Conservation (phyloP, 2,888 invertebrate genomes). For the Plusia festucae region DNA sequence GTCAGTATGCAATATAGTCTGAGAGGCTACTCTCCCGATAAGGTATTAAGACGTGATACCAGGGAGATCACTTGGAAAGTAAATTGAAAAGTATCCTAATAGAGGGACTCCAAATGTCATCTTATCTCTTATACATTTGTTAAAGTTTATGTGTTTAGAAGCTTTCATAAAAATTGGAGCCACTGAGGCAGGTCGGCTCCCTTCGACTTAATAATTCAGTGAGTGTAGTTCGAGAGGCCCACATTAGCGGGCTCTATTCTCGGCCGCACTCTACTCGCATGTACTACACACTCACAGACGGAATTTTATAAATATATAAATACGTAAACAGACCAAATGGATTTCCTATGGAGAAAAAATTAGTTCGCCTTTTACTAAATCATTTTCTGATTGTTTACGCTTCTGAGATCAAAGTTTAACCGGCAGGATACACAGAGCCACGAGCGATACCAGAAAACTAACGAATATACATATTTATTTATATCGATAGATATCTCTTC, state of each 20-base stretch:
- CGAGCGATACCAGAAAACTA: too few species aligned
- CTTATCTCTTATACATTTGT: slow-evolving; percentile 2
- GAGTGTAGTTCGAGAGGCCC: slow-evolving; percentile 19
- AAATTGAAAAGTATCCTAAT: not conserved
- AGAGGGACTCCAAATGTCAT: not conserved
- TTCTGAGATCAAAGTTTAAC: slow-evolving; percentile 12
- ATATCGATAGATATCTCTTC: too few species aligned
- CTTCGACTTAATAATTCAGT: slow-evolving; percentile 50
- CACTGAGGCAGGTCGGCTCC: slow-evolving; percentile 15
- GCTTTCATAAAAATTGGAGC: slow-evolving; percentile 30
- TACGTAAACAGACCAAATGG: slow-evolving; percentile 39
- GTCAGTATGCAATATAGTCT: not conserved
- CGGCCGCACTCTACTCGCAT: slow-evolving; percentile 8
- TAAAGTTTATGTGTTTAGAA: not conserved
- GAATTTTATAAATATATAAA: slow-evolving; percentile 44
- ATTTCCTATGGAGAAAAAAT: slow-evolving; percentile 21
- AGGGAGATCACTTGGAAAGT: not conserved
- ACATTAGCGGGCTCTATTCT: slow-evolving; percentile 50
- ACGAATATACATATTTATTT: too few species aligned
- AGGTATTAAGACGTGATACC: not conserved
- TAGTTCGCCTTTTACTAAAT: not conserved
- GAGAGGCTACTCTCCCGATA: not conserved
- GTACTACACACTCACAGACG: slow-evolving; percentile 21
- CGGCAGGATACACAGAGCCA: not conserved
- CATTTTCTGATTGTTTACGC: not conserved